Conservation (phyloP, 1,140 invertebrate genomes). For the Drosophila asahinai region DNA sequence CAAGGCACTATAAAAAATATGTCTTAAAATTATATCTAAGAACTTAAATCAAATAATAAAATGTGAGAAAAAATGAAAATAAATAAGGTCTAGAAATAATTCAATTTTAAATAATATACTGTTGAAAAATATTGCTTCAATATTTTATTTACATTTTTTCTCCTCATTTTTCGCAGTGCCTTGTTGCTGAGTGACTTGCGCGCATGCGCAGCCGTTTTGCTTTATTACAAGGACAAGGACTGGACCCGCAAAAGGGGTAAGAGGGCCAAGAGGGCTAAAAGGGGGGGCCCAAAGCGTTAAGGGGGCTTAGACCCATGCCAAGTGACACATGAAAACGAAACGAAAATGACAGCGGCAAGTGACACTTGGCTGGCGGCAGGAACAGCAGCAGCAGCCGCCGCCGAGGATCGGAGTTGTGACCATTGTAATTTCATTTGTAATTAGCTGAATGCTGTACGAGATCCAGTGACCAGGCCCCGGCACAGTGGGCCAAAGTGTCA, state of each 20-base stretch:
- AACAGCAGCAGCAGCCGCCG: constrained; percentile 31
- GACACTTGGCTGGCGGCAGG: constrained; percentile 71
- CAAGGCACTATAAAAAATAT: neutral
- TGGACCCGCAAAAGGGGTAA: constrained; percentile 10
- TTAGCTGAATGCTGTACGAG: constrained; percentile 78
- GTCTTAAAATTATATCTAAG: neutral
- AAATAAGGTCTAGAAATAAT: no score
- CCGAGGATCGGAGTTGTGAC: constrained; percentile 32
- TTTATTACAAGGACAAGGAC: constrained; percentile 71
- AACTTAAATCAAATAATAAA: neutral
- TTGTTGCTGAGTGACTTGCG: constrained; percentile 56
- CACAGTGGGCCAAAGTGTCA: constrained; percentile 62
- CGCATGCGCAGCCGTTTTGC: constrained; percentile 79
- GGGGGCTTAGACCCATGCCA: constrained; percentile 59
- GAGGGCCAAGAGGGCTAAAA: neutral
- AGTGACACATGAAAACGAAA: constrained; percentile 82
- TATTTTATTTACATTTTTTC: neutral
- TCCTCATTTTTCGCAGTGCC: constrained; percentile 6
- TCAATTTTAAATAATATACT: no score
- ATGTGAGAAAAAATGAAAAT: neutral
- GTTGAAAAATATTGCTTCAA: neutral
- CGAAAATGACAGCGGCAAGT: constrained; percentile 82
- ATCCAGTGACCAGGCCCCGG: constrained; percentile 48
- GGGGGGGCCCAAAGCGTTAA: neutral
- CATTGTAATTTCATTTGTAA: constrained; percentile 81